Base-by-base conservation (phyloP, 1,140 invertebrate genomes). In the Eurosta solidaginis region DNA sequence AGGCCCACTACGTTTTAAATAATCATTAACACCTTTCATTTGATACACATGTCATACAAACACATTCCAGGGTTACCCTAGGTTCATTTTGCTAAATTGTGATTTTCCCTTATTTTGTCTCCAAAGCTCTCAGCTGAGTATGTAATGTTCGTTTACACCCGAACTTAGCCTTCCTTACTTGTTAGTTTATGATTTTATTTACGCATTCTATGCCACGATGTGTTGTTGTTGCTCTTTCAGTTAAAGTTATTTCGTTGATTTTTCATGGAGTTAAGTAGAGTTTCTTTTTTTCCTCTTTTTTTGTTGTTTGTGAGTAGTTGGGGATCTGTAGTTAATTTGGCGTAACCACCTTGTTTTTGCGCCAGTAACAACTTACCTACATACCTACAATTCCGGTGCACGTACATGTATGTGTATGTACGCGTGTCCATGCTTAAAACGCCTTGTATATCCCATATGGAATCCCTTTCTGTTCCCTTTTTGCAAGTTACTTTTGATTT, bases 261-360 rank as follows among this genome's bases (percentile, higher is more conserved):
- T 74, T 73, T 74, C 40, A 44, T 59, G 25, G 44, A 49, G 49
- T 77, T 77, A 42, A 68, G 50, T 77, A 47, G 54, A 10, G 14
- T 12, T 2, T 27, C 29, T 59, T 25, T 40, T 59, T 27, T 74
- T 45, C 9, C 25, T 44, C 25, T 22, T 27, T 17, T 29, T 74
- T 33, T 45, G 52, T 74, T 74, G 47, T 42, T 29, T 22, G 29
- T 7, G 49, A 40, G 40, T 54, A 17, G 40, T 63, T 45, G 74
- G 47, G 47, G 78, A 50, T 76, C 73, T 50, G 33, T 44, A 78
- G 77, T 78, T 78, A 78, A 78, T 78, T 54, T 76, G 74, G 73
- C 74, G 78, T 78, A 78, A 78, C 78, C 78, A 74, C 78, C 78
- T 76, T 76, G 76, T 75, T 63, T 76, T 78, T 78, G 52, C 73